Evolutionary conservation across 2,797 vertebrate genomes (phyloP).

Genomic region (Intellagama lesueurii): DNA sequence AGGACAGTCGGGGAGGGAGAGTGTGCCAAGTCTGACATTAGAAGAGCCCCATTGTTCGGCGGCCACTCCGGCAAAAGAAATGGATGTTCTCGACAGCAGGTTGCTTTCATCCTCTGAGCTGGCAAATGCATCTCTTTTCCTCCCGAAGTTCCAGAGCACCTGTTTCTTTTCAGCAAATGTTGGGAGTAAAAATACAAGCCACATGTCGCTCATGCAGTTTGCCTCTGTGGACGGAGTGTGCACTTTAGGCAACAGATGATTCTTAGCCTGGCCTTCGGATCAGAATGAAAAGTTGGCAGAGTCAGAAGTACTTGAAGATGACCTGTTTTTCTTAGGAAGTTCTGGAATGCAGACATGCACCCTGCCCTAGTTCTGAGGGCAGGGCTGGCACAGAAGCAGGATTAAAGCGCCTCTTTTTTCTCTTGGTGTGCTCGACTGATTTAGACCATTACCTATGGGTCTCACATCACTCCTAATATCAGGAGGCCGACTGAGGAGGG

Average conservation of each 20-base stretch:
- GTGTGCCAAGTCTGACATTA: not conserved
- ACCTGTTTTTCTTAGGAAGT: not conserved
- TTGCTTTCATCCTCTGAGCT: slow-evolving; percentile 54
- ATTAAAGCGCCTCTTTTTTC: not conserved
- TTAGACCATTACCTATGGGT: not conserved
- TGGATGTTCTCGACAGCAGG: slow-evolving; percentile 13
- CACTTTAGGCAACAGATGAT: slow-evolving; percentile 46
- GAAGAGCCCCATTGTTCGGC: slow-evolving; percentile 51
- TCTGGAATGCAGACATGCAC: not conserved
- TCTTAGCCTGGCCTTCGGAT: not conserved
- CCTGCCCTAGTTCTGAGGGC: not conserved
- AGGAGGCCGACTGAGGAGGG: no score
- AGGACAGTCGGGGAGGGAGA: not conserved
- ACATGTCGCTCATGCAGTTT: slow-evolving; percentile 52
- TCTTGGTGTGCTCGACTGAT: not conserved
- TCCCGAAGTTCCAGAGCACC: slow-evolving; percentile 54
- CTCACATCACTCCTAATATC: no score
- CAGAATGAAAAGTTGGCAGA: not conserved
- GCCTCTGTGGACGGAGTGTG: slow-evolving; percentile 42
- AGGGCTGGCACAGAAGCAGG: not conserved
- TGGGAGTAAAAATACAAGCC: slow-evolving; percentile 53
- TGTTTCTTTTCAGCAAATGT: slow-evolving; percentile 70
- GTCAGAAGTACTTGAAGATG: not conserved
- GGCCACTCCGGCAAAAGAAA: not conserved
- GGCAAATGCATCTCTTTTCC: slow-evolving; percentile 38